These are phyloP conservation scores for Calcarius ornatus DNA, from an alignment of 2,113 vertebrate genomes.

Conservation along the genomic window DNA sequence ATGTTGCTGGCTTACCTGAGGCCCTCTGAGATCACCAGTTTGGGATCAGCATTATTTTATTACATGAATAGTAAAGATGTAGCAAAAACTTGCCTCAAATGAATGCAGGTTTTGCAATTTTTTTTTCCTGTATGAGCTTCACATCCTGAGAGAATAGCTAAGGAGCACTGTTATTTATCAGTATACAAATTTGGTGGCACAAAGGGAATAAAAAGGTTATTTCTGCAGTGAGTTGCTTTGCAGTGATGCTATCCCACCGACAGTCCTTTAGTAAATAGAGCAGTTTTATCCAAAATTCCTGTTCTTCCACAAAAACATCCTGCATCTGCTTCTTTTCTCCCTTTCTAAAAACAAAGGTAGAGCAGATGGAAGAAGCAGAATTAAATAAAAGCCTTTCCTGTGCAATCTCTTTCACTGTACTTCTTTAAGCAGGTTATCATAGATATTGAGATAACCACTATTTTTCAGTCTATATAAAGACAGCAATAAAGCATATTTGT, in stretches of 20 bases:
- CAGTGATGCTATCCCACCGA: background rate
- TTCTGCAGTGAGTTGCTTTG: background rate
- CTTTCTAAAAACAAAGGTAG: background rate
- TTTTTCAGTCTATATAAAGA: background rate
- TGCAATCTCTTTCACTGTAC: background rate
- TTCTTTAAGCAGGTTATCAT: background rate
- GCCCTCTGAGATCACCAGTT: slow-evolving; percentile 15
- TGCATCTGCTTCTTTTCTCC: background rate
- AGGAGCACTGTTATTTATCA: background rate
- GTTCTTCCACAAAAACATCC: background rate
- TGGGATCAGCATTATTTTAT: background rate
- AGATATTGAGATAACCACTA: background rate
- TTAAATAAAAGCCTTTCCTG: background rate
- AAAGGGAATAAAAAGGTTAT: background rate
- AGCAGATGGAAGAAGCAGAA: background rate
- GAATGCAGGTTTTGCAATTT: background rate
- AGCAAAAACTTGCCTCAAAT: background rate
- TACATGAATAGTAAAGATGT: background rate
- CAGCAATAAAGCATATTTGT: background rate
- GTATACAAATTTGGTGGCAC: background rate
- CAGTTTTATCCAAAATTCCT: background rate
- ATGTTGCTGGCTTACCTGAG: slow-evolving; percentile 62
- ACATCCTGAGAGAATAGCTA: background rate
- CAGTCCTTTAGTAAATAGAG: background rate
- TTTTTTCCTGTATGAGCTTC: background rate